phyloP scores from a whole-genome alignment of 2,888 invertebrate genomes.

The Hydraecia micacea region DNA sequence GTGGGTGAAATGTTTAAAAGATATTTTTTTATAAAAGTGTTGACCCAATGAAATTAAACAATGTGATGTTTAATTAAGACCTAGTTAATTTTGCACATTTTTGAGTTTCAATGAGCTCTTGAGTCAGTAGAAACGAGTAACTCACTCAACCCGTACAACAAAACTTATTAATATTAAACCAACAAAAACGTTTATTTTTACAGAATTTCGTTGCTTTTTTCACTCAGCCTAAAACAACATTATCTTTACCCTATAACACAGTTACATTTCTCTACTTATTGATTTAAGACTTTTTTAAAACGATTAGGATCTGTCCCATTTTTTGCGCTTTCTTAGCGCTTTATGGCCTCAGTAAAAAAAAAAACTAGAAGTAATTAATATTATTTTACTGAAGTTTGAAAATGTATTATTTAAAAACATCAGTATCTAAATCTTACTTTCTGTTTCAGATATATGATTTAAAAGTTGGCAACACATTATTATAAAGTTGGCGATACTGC shows the following conservation, averaged over 20 bases:
- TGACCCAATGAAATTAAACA: not conserved
- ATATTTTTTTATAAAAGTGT: not conserved
- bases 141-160: too few species aligned
- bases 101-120: not conserved
- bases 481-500: slow-evolving; percentile 22
- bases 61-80: not conserved
- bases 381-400: not conserved
- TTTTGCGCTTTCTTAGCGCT: not conserved
- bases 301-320: not conserved
- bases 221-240: not conserved
- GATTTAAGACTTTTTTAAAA: too few species aligned
- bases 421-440: not conserved
- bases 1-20: not conserved
- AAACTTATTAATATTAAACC: not conserved
- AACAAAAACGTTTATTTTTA: not conserved
- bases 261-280: not conserved
- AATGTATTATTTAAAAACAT: not conserved
- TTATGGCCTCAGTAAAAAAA: too few species aligned
- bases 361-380: too few species aligned
- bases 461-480: slow-evolving; percentile 33
- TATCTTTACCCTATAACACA: not conserved
- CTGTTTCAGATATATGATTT: not conserved
- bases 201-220: not conserved
- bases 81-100: not conserved
- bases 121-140: too few species aligned